These are phyloP conservation scores for Orchestia grillus DNA, from an alignment of 1,140 invertebrate species.

Conservation along the genomic window DNA sequence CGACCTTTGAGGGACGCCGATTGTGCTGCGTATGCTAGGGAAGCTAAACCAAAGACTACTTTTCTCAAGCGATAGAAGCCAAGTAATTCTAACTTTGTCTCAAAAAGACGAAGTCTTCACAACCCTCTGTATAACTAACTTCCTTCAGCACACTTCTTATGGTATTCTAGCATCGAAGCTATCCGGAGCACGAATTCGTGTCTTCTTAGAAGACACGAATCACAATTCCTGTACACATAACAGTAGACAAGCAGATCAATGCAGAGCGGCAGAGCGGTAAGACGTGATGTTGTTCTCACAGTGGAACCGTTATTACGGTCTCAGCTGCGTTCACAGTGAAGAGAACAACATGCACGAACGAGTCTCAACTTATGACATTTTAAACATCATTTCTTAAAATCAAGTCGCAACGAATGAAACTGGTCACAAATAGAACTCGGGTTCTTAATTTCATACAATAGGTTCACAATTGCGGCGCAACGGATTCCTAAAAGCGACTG, in stretches of 20 bases:
- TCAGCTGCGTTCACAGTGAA: background rate
- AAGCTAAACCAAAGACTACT: background rate
- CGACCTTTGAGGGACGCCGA: no score
- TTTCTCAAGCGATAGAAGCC: background rate
- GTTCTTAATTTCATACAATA: background rate
- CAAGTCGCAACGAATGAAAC: background rate
- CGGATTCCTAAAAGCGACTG: no score
- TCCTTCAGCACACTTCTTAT: background rate
- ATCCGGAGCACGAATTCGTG: background rate
- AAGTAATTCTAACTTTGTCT: background rate
- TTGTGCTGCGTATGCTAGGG: no score
- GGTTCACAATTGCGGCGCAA: background rate
- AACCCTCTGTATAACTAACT: background rate
- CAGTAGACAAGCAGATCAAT: background rate
- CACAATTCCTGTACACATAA: background rate
- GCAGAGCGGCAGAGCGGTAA: background rate
- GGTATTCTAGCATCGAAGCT: background rate
- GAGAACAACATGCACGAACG: background rate
- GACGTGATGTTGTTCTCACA: background rate
- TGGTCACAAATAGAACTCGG: background rate
- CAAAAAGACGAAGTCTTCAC: background rate
- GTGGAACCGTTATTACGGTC: background rate
- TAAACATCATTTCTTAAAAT: background rate
- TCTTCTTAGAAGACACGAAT: background rate
- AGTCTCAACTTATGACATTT: background rate